Conservation (phyloP, 2,113 vertebrate genomes). For the Mesembrinibis cayennensis region DNA sequence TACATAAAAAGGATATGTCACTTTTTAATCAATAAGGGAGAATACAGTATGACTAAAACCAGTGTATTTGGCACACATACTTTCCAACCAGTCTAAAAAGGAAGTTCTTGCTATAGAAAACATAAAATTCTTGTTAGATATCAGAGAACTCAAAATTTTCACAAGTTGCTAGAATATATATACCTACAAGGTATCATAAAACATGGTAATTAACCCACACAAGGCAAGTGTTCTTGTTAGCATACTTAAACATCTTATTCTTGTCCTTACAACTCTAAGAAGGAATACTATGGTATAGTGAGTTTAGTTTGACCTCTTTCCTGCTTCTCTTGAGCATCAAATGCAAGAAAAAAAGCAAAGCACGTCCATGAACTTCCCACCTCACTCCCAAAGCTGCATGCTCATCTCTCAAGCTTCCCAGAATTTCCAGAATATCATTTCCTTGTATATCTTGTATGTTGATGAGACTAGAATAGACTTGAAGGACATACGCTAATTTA, state of each 20-base stretch:
- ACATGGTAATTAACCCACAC: background rate
- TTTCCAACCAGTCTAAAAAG: background rate
- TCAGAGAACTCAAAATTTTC: background rate
- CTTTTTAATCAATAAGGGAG: background rate
- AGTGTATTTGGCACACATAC: background rate
- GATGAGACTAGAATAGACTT: rapidly evolving
- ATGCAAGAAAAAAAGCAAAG: background rate
- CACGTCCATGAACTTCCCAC: background rate
- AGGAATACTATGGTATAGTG: background rate
- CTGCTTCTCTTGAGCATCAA: background rate
- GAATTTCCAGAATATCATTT: background rate
- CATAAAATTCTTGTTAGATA: background rate
- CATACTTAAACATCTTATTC: background rate
- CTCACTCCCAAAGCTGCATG: background rate
- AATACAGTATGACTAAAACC: background rate
- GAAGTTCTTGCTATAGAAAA: background rate
- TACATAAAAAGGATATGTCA: background rate
- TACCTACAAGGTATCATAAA: background rate
- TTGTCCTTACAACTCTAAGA: background rate
- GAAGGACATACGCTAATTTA: rapidly evolving
- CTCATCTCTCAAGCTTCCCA: background rate
- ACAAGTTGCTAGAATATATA: background rate
- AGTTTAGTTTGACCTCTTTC: background rate
- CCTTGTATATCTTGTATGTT: background rate
- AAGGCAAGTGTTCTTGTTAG: background rate